Conservation (phyloP, 2,888 invertebrate genomes). For the Carterocephalus palaemon region DNA sequence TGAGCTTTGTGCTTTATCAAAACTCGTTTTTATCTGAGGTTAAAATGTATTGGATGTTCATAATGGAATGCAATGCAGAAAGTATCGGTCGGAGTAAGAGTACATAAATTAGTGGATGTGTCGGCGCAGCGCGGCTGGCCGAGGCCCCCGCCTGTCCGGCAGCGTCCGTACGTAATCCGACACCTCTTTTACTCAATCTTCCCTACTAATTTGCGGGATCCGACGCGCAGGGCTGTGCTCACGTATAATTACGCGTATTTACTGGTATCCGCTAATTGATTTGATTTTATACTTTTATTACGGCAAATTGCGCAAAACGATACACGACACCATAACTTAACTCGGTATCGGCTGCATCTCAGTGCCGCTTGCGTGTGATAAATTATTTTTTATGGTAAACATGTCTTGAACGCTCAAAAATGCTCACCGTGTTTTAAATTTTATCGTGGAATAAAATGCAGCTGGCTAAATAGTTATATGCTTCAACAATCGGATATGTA, state of each 20-base stretch:
- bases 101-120: constrained; percentile 35
- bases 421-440: no score
- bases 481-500: no score
- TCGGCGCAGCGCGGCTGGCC: constrained; percentile 48
- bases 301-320: constrained; percentile 15
- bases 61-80: constrained; percentile 35
- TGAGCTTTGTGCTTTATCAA: constrained; percentile 11
- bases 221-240: constrained; percentile 46
- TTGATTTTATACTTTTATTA: constrained; percentile 21
- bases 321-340: constrained; percentile 6
- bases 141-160: constrained; percentile 42
- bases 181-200: constrained; percentile 70
- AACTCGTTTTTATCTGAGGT: constrained; percentile 17
- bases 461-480: no score
- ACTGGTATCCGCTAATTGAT: constrained; percentile 20
- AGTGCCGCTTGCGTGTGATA: neutral
- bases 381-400: neutral
- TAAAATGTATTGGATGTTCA: constrained; percentile 24
- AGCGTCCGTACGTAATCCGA: constrained; percentile 58
- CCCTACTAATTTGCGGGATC: constrained; percentile 63
- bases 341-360: constrained; percentile 1
- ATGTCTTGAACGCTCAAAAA: neutral
- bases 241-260: constrained; percentile 12
- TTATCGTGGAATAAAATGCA: no score
- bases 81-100: constrained; percentile 33